Percentiles rank a stretch among this genome's conserved stretches.
Conservation (phyloP, 2,113 vertebrate genomes). For the Bothrops jararaca region DNA sequence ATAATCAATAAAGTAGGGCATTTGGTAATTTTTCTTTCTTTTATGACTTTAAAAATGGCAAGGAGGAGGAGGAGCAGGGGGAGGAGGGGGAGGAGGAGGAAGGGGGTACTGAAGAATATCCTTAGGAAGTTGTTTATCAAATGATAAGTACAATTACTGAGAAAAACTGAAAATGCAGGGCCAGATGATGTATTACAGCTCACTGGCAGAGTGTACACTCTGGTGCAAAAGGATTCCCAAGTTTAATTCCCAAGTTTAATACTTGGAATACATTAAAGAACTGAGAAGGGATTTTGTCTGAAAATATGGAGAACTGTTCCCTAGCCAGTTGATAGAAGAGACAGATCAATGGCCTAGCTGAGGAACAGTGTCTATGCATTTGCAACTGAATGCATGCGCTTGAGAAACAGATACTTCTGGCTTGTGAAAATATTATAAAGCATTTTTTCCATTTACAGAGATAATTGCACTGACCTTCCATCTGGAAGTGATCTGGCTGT, state of each 20-base stretch:
- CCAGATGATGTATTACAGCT: background rate
- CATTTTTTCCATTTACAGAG: background rate
- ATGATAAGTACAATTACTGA: background rate
- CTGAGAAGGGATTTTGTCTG: background rate
- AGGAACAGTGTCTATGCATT: too few relatives aligned
- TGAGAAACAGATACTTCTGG: background rate
- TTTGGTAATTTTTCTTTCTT: background rate
- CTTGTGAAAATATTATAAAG: background rate
- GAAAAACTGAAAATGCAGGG: background rate
- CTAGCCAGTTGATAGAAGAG: background rate
- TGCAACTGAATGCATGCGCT: background rate
- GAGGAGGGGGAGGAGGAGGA: too few relatives aligned
- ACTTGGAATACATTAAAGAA: background rate
- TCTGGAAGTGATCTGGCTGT: background rate
- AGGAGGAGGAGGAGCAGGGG: too few relatives aligned
- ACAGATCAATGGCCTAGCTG: background rate
- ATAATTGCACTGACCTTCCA: background rate
- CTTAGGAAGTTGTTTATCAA: background rate
- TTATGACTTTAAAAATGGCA: background rate
- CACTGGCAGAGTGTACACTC: background rate
- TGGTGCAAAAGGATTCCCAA: background rate
- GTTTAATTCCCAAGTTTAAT: background rate
- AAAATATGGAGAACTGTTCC: background rate
- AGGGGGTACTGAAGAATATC: background rate
- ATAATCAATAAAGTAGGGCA: background rate